Base-by-base conservation (phyloP, 2,888 invertebrate genomes). In the Leptinotarsa juncta region DNA sequence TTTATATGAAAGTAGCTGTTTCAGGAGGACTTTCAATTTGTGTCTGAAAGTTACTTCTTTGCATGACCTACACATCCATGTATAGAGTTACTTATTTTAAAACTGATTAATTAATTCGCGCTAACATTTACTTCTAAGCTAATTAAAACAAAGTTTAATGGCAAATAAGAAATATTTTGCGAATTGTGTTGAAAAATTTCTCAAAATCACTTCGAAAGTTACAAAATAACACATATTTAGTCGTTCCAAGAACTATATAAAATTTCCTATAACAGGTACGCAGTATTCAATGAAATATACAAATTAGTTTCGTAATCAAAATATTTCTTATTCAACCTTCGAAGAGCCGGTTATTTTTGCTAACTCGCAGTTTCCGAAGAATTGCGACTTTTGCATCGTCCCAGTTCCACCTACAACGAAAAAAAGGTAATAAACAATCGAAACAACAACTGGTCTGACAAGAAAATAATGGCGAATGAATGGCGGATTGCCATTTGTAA, bases 381-480 rank as follows among this genome's bases (percentile, higher is more conserved):
- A 23, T 15, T 57, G 57, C 23, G 57, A 23, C 57, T 57, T 23
- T 23, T 57, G 23, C 4, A 23, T 14, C 26, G 26, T 57, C 23
- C 23, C 23, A 57, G 57, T 57, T 57, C 57, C 57, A 57, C 57
- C 57, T 23, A 70, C 32, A 62, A 60, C 26, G 49, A 62, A 53
- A 66, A 32, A 71, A 65, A 66, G 49, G 65, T 16, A 50, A 66
- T 48, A 15, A 71, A 71, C 48, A 48, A 23, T 50, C 71, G 15
- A 65, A 65, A 53, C 32, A 23, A 57, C 57, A 57, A 57, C 57
- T 57, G 57, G 57, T 57, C 57, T 4, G 57, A 15, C 57, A 23
- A 23, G 23, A 57, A 16, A 57, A 57, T 57, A 57, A 23, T 57
- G 57, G 57, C 57, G 57, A 57, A 57, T 57, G 57, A 23, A 57